A percentile compares a stretch with the other conserved stretches of the same genome.
These are phyloP conservation scores for Sesia apiformis DNA, from an alignment of 2,888 invertebrate species.

Conservation along the genomic window DNA sequence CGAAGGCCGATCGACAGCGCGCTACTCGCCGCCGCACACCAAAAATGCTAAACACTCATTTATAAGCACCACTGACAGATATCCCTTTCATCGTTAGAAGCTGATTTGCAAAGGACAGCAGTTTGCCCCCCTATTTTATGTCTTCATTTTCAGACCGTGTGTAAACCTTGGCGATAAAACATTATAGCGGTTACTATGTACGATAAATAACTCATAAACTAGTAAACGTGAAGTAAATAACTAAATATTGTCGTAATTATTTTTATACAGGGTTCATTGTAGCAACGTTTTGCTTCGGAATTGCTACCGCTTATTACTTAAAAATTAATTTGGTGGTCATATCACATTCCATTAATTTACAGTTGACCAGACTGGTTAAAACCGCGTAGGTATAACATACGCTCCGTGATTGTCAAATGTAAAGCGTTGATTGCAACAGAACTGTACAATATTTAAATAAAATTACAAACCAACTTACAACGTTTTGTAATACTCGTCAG, in stretches of 20 bases:
- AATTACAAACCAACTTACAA: background rate
- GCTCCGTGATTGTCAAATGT: too few species aligned
- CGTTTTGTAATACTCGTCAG: background rate
- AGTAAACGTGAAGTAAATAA: background rate
- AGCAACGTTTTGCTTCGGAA: too few species aligned
- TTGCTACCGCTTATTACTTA: too few species aligned
- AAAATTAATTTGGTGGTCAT: too few species aligned
- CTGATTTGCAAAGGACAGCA: slow-evolving; percentile 10
- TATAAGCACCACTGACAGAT: slow-evolving; percentile 40
- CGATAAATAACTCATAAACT: background rate
- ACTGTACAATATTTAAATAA: background rate
- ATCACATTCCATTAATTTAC: too few species aligned
- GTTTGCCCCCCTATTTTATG: slow-evolving; percentile 4
- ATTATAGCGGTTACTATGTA: background rate
- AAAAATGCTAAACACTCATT: slow-evolving; percentile 57
- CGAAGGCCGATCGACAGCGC: slow-evolving; percentile 37
- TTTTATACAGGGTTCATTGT: too few species aligned
- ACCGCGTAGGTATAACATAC: background rate
- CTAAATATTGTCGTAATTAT: too few species aligned
- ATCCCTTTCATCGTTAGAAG: slow-evolving; percentile 27
- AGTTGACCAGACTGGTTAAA: too few species aligned
- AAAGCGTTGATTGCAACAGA: too few species aligned
- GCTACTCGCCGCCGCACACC: slow-evolving; percentile 24
- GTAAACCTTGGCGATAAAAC: background rate
- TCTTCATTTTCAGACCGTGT: slow-evolving; percentile 3